Percentiles rank a stretch among this genome's conserved stretches.
These are phyloP conservation scores for Clitarchus hookeri DNA, from an alignment of 2,888 invertebrate species.

Conservation along the genomic window DNA sequence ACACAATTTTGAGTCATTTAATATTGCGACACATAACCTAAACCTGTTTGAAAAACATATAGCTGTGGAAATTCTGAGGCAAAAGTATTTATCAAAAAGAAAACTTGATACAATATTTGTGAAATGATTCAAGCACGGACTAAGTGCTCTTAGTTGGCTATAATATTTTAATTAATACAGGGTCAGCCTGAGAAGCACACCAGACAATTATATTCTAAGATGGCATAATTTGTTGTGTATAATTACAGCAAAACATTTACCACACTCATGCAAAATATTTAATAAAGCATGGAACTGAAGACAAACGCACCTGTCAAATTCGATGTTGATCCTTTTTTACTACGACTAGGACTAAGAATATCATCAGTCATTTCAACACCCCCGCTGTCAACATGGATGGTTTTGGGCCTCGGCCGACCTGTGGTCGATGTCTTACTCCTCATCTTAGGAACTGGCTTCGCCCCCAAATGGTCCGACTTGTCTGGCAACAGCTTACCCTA, in stretches of 20 bases:
- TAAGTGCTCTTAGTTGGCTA: no score
- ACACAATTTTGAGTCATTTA: no score
- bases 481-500: slow-evolving; percentile 78
- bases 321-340: slow-evolving; percentile 80
- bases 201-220: neutral
- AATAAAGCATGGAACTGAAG: slow-evolving; percentile 30
- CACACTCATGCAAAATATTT: neutral
- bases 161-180: no score
- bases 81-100: no score
- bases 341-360: slow-evolving; percentile 70
- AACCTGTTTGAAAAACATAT: no score
- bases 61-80: no score
- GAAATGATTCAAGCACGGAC: no score
- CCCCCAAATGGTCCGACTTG: slow-evolving; percentile 64
- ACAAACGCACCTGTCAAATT: slow-evolving; percentile 74
- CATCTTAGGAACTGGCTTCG: slow-evolving; percentile 65
- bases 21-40: no score
- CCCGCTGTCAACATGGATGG: slow-evolving; percentile 85
- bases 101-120: no score
- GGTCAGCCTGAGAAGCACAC: no score
- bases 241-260: neutral
- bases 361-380: slow-evolving; percentile 79
- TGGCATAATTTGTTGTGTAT: neutral
- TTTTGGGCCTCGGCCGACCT: slow-evolving; percentile 80
- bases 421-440: slow-evolving; percentile 62